phyloP scores from a whole-genome alignment of 2,113 vertebrate genomes.

The Camelus dromedarius region DNA sequence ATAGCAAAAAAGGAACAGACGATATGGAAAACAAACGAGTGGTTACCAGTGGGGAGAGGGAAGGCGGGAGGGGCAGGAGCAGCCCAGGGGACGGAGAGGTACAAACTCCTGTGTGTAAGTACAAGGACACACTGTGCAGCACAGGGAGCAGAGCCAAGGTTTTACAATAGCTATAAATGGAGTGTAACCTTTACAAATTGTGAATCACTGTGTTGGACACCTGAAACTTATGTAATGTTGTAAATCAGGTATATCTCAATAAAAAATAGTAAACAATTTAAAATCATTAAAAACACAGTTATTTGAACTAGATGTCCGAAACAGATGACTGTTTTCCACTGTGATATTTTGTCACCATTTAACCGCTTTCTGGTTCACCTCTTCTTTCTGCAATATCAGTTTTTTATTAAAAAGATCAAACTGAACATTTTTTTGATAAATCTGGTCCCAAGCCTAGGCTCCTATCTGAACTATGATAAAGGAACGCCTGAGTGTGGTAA shows the following conservation, averaged over 20 bases:
- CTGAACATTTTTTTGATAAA: background rate
- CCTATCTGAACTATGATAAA: background rate
- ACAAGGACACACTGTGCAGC: too few species aligned
- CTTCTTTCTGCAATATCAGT: too few species aligned
- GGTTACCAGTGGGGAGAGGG: too few species aligned
- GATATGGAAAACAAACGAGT: background rate
- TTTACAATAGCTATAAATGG: too few species aligned
- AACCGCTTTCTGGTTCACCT: background rate
- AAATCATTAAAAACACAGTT: too few species aligned
- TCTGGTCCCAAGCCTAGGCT: background rate
- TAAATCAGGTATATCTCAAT: background rate
- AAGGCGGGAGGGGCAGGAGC: background rate
- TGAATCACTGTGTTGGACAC: background rate
- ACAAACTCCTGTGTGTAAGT: background rate
- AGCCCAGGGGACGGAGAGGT: too few species aligned
- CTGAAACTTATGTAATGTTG: too few species aligned
- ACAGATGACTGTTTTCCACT: background rate
- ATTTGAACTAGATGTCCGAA: too few species aligned
- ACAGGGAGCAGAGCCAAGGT: background rate
- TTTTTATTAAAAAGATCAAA: background rate
- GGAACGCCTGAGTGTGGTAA: rapidly evolving
- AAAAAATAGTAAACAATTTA: background rate
- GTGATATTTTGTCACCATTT: background rate
- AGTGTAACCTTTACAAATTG: too few species aligned
- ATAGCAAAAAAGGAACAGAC: background rate